Evolutionary conservation across 2,888 invertebrate genomes (phyloP).

Genomic region (Eudasyphora cyanicolor): DNA sequence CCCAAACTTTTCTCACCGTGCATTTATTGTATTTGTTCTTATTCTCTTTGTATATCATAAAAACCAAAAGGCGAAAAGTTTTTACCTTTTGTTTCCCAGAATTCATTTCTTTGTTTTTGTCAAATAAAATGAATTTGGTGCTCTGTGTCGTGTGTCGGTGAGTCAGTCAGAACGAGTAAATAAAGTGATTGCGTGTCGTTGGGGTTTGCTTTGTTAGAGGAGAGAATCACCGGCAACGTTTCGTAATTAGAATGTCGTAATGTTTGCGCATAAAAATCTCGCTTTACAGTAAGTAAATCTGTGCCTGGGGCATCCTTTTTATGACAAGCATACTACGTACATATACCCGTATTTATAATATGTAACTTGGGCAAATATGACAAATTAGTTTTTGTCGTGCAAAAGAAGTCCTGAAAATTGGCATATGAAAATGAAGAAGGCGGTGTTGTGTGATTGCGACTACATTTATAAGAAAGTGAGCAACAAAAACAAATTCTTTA

Average conservation of each 20-base stretch:
- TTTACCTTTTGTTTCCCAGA: neutral
- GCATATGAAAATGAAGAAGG: too few relatives aligned
- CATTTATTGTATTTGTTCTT: too few relatives aligned
- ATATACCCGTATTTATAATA: neutral
- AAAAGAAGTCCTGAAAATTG: too few relatives aligned
- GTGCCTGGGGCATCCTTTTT: neutral
- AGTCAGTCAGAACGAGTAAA: neutral
- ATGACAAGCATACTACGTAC: neutral
- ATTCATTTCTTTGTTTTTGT: neutral
- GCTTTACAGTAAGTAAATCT: neutral
- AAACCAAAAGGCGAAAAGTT: neutral
- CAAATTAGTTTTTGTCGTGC: neutral
- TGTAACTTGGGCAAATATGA: neutral
- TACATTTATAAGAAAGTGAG: too few relatives aligned
- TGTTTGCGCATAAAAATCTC: neutral
- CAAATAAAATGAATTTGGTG: constrained; percentile 6
- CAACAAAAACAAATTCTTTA: too few relatives aligned
- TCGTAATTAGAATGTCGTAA: constrained; percentile 26
- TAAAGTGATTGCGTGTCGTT: constrained; percentile 14
- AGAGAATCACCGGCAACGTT: too few relatives aligned
- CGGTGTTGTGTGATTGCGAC: too few relatives aligned
- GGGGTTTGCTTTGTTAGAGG: neutral
- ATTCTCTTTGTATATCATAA: too few relatives aligned
- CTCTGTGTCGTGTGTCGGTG: neutral
- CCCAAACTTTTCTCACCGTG: too few relatives aligned